phyloP scores from a whole-genome alignment of 37 sponge, comb jelly and placozoan genomes.

The Agelas oroides region DNA sequence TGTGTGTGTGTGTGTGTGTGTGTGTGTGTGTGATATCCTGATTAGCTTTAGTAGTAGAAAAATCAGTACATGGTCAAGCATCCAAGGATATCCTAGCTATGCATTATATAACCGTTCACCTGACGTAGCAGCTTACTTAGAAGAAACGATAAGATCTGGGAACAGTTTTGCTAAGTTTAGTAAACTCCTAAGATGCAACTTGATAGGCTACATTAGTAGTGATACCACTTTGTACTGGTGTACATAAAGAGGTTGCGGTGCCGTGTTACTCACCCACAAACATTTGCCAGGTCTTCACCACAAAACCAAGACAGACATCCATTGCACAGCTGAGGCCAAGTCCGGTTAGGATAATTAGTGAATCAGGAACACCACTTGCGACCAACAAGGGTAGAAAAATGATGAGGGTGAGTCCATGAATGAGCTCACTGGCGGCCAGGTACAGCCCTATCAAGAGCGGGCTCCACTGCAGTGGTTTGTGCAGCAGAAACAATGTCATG shows the following conservation, averaged over 20 bases:
- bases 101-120: too few species aligned
- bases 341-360: constrained; percentile 45
- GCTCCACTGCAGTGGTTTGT: constrained; percentile 48
- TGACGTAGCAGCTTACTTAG: too few species aligned
- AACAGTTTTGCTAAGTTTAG: too few species aligned
- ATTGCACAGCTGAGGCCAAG: constrained; percentile 4
- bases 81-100: too few species aligned
- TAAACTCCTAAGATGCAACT: too few species aligned
- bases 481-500: constrained; percentile 35
- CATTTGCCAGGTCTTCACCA: constrained; percentile 53
- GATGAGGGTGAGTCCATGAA: constrained; percentile 44
- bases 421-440: constrained; percentile 5
- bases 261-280: constrained; percentile 53
- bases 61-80: too few species aligned
- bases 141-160: too few species aligned
- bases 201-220: too few species aligned
- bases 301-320: constrained; percentile 31
- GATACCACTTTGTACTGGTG: too few species aligned
- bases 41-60: background rate
- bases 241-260: background rate
- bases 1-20: background rate
- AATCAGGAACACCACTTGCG: constrained; percentile 25
- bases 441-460: constrained; percentile 45
- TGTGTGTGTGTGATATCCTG: background rate
- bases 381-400: constrained; percentile 65